Base-by-base conservation (phyloP, 2,888 invertebrate species). In the Eupithecia abbreviata region DNA sequence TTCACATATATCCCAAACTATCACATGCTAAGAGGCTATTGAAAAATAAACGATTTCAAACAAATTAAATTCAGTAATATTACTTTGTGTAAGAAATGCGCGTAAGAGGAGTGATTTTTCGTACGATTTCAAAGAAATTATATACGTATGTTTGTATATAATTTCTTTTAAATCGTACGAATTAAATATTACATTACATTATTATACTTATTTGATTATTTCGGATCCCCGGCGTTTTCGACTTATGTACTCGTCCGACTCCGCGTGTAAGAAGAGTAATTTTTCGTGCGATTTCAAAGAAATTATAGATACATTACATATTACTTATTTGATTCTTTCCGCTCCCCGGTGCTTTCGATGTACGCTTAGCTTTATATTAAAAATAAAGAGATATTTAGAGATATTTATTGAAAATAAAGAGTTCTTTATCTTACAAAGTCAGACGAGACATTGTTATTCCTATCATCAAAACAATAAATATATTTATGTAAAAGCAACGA, bases 401-500 rank as follows among this genome's bases (percentile, higher is more conserved):
- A n/a, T n/a, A n/a, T n/a, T n/a, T n/a, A n/a, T n/a, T n/a, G n/a
- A n/a, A n/a, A 10, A 58, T 4, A 62, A 30, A 7, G n/a, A 9
- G 58, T 58, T 58, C 30, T 30, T 0, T 62, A 62, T 30, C 30
- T 12, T 62, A 62, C 10, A 30, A 62, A 4, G 62, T 62, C 30
- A 62, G 62, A 62, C 66, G 30, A 43, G 30, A 12, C 65, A 66
- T 49, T 66, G 51, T 55, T 68, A 42, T 55, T 68, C 42, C 47
- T 47, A 71, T 49, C 71, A 66, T 66, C 69, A 69, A 69, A 69
- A 69, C 69, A 69, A 47, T 69, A 45, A 66, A 47, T 69, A 49
- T 69, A 47, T 69, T 65, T 69, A 77, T 79, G 67, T 74, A 77
- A 79, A 74, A 73, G 45, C 69, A 62, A 65, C 62, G 55, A 71